A percentile compares a stretch with the other conserved stretches of the same genome.
Conservation (phyloP, 2,888 invertebrate genomes). For the Flexamia atlantica region DNA sequence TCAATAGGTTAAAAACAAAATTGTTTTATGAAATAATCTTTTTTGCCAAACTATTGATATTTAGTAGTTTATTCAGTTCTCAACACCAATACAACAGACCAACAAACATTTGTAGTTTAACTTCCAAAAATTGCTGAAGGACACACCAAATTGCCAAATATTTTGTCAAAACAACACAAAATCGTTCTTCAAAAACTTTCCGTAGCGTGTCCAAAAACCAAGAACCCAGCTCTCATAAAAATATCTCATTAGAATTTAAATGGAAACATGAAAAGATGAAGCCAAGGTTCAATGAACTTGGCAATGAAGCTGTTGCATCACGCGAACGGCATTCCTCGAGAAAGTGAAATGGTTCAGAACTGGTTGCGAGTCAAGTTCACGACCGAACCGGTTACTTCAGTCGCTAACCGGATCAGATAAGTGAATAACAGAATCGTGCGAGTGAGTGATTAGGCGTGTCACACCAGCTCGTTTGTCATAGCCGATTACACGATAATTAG, state of each 20-base stretch:
- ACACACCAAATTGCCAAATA: not conserved
- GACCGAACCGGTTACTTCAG: constrained; percentile 23
- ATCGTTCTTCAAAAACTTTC: not conserved
- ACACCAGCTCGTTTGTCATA: constrained; percentile 25
- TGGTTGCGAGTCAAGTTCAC: constrained; percentile 50
- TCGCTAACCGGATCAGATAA: constrained; percentile 25
- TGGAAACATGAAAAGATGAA: not conserved
- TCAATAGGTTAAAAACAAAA: too few species aligned
- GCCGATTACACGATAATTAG: not conserved
- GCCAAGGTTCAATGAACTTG: constrained; percentile 39
- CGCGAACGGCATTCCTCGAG: constrained; percentile 32
- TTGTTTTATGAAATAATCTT: too few species aligned
- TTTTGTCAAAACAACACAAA: not conserved
- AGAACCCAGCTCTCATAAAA: too few species aligned
- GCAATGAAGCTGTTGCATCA: constrained; percentile 41
- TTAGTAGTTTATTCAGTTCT: too few species aligned
- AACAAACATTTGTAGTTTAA: too few species aligned
- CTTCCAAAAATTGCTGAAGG: too few species aligned
- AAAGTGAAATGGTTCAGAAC: constrained; percentile 58
- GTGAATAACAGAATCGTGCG: not conserved
- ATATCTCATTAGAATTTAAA: constrained; percentile 21
- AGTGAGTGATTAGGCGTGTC: constrained; percentile 7
- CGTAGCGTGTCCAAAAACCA: not conserved
- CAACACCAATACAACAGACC: too few species aligned
- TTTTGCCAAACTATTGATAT: too few species aligned